Base-by-base conservation (phyloP, 2,113 vertebrate species). In the Sinocyclocheilus rhinocerous region DNA sequence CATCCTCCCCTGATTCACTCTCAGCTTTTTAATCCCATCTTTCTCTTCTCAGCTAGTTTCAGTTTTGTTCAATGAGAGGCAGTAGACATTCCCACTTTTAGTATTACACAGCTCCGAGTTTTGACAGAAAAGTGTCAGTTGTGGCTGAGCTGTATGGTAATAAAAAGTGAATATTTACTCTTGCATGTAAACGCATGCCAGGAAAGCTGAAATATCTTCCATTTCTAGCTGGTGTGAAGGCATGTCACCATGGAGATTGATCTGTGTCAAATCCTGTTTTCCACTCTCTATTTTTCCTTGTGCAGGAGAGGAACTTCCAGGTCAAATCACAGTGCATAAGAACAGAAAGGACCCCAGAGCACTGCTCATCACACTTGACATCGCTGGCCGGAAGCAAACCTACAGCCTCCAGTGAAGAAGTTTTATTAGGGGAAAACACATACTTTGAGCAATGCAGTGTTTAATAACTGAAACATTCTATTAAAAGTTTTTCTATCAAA, bases 271-370 rank as follows among this genome's bases (percentile, higher is more conserved):
- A 80, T 81, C 78, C 13, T 75, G 26, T 29, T 24, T 42, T 61
- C 20, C 4, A 1, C 48, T 76, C 12, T 85, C n/a, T 57, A 4
- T 42, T 15, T 84, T 93, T 89, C 12, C 81, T 81, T 91, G 84
- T 89, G 1, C 91, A 99, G 98, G 97, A 82, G 96, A 98, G 59
- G 89, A 93, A 76, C 92, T 99, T 76, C 91, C 87, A 81, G 98
- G 97, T 48, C 97, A 92, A 87, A 95, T 99, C 88, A 92, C 84
- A 0, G 95, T 98, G 26, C 91, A 95, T 81, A 98, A 96, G 86
- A 97, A 99, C 93, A 96, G 93, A 81, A 99, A 96, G 89, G 97
- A 99, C 90, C 98, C 97, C 0, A 96, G 98, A 0, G 96, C 98
- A 0, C 95, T 99, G 84, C 89, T 96, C 3, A 93, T 98, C 89